Base-by-base conservation (phyloP, 2,888 invertebrate genomes). In the Drosophila imparisetae region DNA sequence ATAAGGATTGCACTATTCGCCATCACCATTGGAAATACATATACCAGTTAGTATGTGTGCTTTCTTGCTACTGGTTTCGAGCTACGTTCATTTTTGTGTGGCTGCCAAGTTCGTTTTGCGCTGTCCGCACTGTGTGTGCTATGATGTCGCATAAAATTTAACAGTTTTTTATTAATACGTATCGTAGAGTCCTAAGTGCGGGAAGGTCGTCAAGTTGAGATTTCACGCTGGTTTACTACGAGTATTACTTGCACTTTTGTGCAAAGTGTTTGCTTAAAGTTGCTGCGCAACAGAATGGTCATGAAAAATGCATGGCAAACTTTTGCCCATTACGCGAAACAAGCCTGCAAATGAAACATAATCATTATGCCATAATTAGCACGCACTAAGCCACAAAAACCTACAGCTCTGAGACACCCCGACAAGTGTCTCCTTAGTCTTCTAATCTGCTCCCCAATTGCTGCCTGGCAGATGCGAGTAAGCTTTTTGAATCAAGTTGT, bases 341-440 rank as follows among this genome's bases (percentile, higher is more conserved):
- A 45, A 64, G 48, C 48, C 55, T 61, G 11, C 66, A 67, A 89
- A 86, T 84, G 85, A 87, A 80, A 81, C 89, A 81, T 75, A 71
- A 85, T 89, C 85, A 87, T 85, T 73, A 81, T 79, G 80, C 63
- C 84, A 80, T 87, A 89, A 85, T 85, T 85, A 87, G 89, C 82
- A 81, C 72, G 54, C 74, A 72, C 72, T 80, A 66, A 89, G 81
- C 81, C 71, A 67, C 57, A 65, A 61, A 48, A 72, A 49, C 68
- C 24, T 24, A 13, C 36, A 45, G 40, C 58, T 38, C 50, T 21
- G 32, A n/a, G 34, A 70, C 30, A 69, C 34, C 34, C 32, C 27
- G 34, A 38, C 45, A 18, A 48, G 45, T 50, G 36, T 52, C 50
- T 40, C 24, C 45, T 7, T 7, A 27, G 55, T 53, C 27, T 40